A percentile compares a stretch with the other conserved stretches of the same genome.
These are phyloP conservation scores for Dicrurus megarhynchus DNA, from an alignment of 2,113 vertebrate species.

Conservation along the genomic window DNA sequence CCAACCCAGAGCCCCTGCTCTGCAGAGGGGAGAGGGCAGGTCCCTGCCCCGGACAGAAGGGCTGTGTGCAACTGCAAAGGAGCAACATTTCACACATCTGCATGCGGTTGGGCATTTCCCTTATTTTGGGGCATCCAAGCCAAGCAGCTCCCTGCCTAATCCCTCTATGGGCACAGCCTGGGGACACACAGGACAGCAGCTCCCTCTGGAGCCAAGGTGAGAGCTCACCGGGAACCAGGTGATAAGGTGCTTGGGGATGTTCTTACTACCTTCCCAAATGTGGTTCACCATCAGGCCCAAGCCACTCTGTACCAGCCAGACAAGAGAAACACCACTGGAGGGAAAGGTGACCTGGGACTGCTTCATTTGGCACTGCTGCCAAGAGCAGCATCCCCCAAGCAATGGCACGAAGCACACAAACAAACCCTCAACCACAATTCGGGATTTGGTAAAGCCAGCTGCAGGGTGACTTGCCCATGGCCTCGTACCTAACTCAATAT, in stretches of 20 bases:
- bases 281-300: not conserved
- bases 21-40: not conserved
- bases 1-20: not conserved
- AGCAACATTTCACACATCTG: fast-evolving
- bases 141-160: not conserved
- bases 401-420: fast-evolving
- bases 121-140: not conserved
- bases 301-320: not conserved
- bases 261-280: not conserved
- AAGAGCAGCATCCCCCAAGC: not conserved
- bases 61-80: not conserved
- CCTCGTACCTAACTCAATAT: not conserved
- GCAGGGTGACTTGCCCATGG: not conserved
- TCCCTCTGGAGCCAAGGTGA: fast-evolving
- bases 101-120: no score
- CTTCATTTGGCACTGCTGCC: not conserved
- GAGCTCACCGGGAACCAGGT: fast-evolving
- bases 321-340: not conserved
- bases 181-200: not conserved
- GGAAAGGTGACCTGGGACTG: not conserved
- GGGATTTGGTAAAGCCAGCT: not conserved
- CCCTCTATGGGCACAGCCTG: not conserved
- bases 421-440: not conserved
- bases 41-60: not conserved
- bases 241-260: not conserved